These are phyloP conservation scores for Drosophila fuyamai DNA, from an alignment of 1,140 invertebrate species.

Conservation along the genomic window DNA sequence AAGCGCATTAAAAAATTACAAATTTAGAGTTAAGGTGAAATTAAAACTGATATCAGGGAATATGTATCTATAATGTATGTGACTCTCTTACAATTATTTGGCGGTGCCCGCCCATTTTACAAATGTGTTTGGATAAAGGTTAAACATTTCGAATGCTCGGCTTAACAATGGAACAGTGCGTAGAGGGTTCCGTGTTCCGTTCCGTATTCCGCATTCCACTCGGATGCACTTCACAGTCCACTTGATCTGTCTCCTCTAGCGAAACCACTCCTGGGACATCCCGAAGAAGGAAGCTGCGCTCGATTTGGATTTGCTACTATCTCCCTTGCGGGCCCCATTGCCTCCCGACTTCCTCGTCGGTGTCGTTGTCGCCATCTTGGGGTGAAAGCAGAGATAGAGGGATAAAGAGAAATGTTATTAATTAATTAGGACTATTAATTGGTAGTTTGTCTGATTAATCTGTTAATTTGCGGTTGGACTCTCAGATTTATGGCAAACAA, in stretches of 20 bases:
- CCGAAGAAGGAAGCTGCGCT: conserved; percentile 91
- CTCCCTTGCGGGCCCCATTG: conserved; percentile 64
- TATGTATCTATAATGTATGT: conserved; percentile 42
- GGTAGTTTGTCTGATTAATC: conserved; percentile 77
- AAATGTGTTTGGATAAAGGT: conserved; percentile 34
- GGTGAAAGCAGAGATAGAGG: conserved; percentile 13
- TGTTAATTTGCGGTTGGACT: conserved; percentile 67
- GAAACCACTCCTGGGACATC: conserved; percentile 92
- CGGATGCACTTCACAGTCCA: conserved; percentile 63
- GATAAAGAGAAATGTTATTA: conserved; percentile 58
- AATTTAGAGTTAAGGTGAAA: conserved; percentile 50
- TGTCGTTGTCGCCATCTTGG: conserved; percentile 14
- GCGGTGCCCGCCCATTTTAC: conserved; percentile 16
- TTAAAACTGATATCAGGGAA: conserved; percentile 42
- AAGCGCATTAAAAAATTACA: conserved; percentile 60
- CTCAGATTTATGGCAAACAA: conserved; percentile 56
- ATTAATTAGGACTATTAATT: conserved; percentile 69
- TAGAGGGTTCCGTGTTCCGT: background rate
- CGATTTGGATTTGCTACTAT: conserved; percentile 70
- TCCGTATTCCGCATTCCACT: conserved; percentile 26
- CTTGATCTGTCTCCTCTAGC: conserved; percentile 66
- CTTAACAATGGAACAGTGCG: conserved; percentile 13
- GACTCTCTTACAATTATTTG: conserved; percentile 20
- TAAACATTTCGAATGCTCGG: conserved; percentile 51
- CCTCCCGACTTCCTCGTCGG: conserved; percentile 57